phyloP scores from a whole-genome alignment of 2,113 vertebrate species.

The Neodon shergylaensis region DNA sequence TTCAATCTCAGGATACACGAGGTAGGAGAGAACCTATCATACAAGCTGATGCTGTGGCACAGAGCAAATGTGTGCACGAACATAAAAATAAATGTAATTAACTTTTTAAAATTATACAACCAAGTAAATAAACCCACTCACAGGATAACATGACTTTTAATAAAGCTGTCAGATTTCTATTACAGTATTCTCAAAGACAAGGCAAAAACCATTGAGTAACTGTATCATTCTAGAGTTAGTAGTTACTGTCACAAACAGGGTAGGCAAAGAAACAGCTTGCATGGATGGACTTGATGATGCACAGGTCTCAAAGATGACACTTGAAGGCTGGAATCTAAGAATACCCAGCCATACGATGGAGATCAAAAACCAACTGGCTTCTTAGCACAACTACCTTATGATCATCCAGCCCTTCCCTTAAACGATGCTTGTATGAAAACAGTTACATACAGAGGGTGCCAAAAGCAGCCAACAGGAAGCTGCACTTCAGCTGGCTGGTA shows the following conservation, averaged over 20 bases:
- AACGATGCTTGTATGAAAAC: slow-evolving; percentile 25
- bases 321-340: neutral
- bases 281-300: slow-evolving; percentile 63
- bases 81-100: neutral
- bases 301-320: neutral
- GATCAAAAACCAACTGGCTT: slow-evolving; percentile 40
- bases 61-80: neutral
- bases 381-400: slow-evolving; percentile 32
- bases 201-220: slow-evolving; percentile 36
- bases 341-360: neutral
- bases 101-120: neutral
- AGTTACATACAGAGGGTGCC: neutral
- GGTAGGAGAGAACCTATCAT: neutral
- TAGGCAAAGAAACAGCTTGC: slow-evolving; percentile 3
- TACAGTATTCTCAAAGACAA: slow-evolving; percentile 30
- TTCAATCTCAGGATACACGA: neutral
- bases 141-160: slow-evolving; percentile 29
- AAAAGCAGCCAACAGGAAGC: neutral
- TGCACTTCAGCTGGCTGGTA: neutral
- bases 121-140: neutral
- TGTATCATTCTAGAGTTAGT: neutral
- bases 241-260: neutral
- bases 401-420: slow-evolving; percentile 29
- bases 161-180: slow-evolving; percentile 46
- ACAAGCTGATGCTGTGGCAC: neutral